A percentile compares a stretch with the other conserved stretches of the same genome.
Conservation (phyloP, 2,797 vertebrate species). For the Anguilla obscura region DNA sequence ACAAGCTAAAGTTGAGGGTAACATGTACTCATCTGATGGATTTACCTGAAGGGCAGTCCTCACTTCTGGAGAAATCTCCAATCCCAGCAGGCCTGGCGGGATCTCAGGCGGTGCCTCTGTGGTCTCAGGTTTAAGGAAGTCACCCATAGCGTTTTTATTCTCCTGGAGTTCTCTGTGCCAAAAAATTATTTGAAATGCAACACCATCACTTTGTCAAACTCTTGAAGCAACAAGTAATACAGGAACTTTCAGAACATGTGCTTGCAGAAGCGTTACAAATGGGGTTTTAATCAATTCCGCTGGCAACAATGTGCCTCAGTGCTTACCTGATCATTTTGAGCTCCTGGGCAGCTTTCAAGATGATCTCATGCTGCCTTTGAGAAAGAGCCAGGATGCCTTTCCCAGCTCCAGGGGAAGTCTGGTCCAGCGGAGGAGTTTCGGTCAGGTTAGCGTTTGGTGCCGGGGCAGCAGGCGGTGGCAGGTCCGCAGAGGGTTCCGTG, state of each 20-base stretch:
- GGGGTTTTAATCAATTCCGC: neutral
- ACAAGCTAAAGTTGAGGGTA: neutral
- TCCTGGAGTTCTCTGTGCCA: conserved; percentile 88
- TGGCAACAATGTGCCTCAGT: neutral
- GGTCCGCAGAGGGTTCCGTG: conserved; percentile 57
- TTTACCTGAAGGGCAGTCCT: conserved; percentile 85
- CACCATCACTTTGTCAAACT: neutral
- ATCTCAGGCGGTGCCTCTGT: conserved; percentile 69
- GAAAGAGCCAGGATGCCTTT: conserved; percentile 91
- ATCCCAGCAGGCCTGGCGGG: conserved; percentile 74
- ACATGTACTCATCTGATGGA: neutral
- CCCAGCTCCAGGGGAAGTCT: conserved; percentile 64
- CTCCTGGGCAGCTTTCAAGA: conserved; percentile 97
- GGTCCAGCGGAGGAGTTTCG: conserved; percentile 69
- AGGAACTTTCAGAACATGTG: neutral
- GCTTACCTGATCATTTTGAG: conserved; percentile 94
- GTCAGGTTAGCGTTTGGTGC: conserved; percentile 60
- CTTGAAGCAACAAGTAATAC: neutral
- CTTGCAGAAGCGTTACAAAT: neutral
- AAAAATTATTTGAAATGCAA: conserved; percentile 35
- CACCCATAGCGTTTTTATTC: conserved; percentile 75
- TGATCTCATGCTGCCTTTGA: conserved; percentile 97
- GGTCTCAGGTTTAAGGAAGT: conserved; percentile 67
- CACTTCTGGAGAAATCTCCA: conserved; percentile 79
- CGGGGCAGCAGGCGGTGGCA: conserved; percentile 56